Conservation (phyloP, 2,797 vertebrate genomes). For the Spinus olivaceus region DNA sequence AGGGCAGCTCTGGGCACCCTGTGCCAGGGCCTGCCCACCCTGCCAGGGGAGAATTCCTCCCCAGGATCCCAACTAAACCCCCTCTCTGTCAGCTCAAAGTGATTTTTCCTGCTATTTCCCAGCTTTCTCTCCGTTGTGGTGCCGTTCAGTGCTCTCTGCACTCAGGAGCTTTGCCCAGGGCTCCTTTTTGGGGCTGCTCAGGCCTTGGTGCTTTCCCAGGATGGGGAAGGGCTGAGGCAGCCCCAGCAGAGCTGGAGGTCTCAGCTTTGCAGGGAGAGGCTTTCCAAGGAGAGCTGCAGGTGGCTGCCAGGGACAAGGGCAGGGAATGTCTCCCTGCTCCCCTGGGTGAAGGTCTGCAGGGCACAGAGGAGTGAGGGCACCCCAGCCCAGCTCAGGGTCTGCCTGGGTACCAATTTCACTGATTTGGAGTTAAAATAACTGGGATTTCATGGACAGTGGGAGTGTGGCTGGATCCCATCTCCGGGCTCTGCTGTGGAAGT, state of each 20-base stretch:
- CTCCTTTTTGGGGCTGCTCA: background rate
- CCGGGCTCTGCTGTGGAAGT: background rate
- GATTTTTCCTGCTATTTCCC: background rate
- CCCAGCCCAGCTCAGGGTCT: background rate
- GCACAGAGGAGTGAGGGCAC: background rate
- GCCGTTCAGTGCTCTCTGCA: background rate
- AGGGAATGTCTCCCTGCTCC: background rate
- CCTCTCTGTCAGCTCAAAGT: background rate
- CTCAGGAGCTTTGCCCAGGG: background rate
- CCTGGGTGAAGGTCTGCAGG: background rate
- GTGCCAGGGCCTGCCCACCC: background rate
- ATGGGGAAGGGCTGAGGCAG: background rate
- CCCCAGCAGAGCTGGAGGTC: background rate
- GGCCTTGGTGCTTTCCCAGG: fast-evolving
- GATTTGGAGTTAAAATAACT: background rate
- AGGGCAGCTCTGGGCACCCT: background rate
- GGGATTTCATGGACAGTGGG: background rate
- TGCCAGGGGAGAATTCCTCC: background rate
- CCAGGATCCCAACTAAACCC: background rate
- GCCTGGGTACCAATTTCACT: background rate
- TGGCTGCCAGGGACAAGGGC: background rate
- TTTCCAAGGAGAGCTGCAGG: background rate
- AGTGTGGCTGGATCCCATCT: background rate
- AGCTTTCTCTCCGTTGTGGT: fast-evolving
- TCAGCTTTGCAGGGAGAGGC: background rate